These are phyloP conservation scores for Guaruba guarouba DNA, from an alignment of 2,113 vertebrate genomes.

Conservation along the genomic window DNA sequence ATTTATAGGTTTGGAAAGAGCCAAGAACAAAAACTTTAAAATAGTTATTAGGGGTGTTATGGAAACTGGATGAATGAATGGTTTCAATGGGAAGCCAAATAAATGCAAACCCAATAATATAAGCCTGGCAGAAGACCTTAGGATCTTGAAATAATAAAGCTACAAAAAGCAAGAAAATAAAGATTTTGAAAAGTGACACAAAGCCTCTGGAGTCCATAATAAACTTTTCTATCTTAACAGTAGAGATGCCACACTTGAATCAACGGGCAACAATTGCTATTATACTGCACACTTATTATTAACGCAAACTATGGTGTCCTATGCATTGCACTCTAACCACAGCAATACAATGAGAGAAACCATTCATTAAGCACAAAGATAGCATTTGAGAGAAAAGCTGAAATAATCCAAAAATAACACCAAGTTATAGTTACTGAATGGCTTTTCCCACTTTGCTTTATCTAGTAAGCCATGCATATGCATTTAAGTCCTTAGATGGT, in stretches of 20 bases:
- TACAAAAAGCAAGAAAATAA: conserved; percentile 23
- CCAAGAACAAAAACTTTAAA: conserved; percentile 72
- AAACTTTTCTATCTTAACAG: not conserved
- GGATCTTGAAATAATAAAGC: conserved; percentile 61
- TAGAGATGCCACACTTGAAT: not conserved
- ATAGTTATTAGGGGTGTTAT: conserved; percentile 77
- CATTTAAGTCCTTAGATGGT: not conserved
- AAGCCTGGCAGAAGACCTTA: conserved; percentile 36
- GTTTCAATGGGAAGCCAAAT: conserved; percentile 67
- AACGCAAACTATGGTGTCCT: not conserved
- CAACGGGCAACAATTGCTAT: not conserved
- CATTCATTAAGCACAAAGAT: not conserved
- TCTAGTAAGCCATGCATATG: not conserved
- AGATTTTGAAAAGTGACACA: conserved; percentile 31
- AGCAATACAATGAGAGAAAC: not conserved
- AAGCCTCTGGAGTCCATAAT: not conserved
- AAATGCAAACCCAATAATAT: conserved; percentile 50
- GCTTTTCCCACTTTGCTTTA: not conserved
- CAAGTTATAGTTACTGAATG: not conserved
- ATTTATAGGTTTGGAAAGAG: conserved; percentile 70
- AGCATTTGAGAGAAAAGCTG: not conserved
- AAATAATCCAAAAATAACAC: not conserved
- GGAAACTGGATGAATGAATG: conserved; percentile 69
- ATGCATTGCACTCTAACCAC: not conserved
- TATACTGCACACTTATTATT: not conserved